Conservation (phyloP, 2,888 invertebrate genomes). For the Eurytoma adleriae region DNA sequence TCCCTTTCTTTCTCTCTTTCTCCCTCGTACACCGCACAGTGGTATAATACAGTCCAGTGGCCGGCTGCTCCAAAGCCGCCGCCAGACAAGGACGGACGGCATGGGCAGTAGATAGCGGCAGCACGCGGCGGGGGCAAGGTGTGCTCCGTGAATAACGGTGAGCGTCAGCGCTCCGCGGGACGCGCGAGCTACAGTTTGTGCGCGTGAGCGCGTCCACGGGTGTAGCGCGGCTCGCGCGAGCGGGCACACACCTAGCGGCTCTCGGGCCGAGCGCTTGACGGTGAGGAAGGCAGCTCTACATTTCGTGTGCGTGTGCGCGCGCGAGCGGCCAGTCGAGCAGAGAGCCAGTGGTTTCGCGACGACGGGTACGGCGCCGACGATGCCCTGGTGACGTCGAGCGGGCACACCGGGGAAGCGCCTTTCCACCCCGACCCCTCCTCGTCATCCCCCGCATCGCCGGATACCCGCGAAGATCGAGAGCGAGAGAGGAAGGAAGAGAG, state of each 20-base stretch:
- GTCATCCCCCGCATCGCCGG: background rate
- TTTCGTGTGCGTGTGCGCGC: no score
- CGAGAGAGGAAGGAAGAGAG: background rate
- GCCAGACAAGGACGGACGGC: background rate
- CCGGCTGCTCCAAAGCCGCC: background rate
- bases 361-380: background rate
- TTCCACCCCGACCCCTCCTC: background rate
- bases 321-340: background rate
- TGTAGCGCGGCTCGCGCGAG: background rate
- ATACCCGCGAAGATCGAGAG: background rate
- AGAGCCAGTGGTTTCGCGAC: constrained; percentile 12
- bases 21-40: background rate
- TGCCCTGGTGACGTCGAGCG: background rate
- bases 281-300: no score
- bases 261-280: background rate
- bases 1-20: background rate
- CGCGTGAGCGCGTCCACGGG: no score
- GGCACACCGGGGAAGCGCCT: background rate
- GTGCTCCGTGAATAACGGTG: constrained; percentile 33
- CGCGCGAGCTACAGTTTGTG: background rate
- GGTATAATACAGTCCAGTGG: background rate
- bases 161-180: background rate
- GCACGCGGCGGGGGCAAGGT: background rate
- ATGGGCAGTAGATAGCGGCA: background rate
- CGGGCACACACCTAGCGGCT: background rate